These are phyloP conservation scores for Rhegmatorhina hoffmannsi DNA, from an alignment of 2,113 vertebrate species.

Conservation along the genomic window DNA sequence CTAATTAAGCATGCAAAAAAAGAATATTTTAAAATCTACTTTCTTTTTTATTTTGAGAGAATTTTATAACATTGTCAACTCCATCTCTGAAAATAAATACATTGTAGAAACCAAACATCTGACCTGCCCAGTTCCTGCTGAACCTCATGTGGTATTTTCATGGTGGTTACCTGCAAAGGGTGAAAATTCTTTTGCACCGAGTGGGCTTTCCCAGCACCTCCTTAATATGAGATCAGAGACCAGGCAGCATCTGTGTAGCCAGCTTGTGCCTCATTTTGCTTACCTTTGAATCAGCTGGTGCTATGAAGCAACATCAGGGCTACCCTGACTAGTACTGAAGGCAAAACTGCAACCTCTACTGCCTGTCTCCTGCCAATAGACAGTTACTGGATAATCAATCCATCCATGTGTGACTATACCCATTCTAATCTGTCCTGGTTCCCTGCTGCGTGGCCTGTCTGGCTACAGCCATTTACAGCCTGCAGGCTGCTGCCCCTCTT, in stretches of 20 bases:
- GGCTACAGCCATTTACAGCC: neutral
- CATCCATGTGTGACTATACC: neutral
- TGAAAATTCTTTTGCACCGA: neutral
- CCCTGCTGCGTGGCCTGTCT: fast-evolving
- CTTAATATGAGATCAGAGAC: neutral
- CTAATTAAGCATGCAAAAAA: neutral
- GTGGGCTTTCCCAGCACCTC: neutral
- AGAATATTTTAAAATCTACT: neutral
- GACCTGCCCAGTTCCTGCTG: neutral
- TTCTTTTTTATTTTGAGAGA: neutral
- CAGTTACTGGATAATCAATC: neutral
- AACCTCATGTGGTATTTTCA: neutral
- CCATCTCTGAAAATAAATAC: neutral
- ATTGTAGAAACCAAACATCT: neutral
- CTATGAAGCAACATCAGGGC: neutral
- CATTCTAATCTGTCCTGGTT: neutral
- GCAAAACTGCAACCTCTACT: neutral
- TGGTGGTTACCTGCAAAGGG: neutral
- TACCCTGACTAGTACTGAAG: neutral
- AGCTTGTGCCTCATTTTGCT: neutral
- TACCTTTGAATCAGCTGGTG: neutral
- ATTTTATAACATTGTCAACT: neutral
- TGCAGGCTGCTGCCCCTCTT: neutral
- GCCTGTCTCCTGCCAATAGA: neutral
- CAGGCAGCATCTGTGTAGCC: neutral